A percentile compares a stretch with the other conserved stretches of the same genome.
These are phyloP conservation scores for Acanthochromis polyacanthus DNA, from an alignment of 2,113 vertebrate species.

Conservation along the genomic window DNA sequence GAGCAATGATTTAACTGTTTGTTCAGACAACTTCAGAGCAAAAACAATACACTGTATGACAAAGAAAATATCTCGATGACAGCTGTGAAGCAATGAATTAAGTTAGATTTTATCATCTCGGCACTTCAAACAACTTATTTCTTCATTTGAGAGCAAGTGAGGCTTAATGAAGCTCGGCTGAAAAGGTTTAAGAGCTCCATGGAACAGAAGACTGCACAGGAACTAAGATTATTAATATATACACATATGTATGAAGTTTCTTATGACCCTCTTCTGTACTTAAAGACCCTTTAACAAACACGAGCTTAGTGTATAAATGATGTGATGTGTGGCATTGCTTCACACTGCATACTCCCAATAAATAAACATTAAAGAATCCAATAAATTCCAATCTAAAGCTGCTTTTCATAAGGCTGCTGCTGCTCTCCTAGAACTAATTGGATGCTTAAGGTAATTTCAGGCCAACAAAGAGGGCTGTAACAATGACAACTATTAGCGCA, in stretches of 20 bases:
- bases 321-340: background rate
- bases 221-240: conserved; percentile 3
- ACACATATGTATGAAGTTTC: background rate
- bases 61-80: conserved; percentile 46
- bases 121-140: background rate
- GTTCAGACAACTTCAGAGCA: conserved; percentile 3
- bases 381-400: conserved; percentile 1
- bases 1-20: conserved; percentile 18
- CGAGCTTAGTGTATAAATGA: background rate
- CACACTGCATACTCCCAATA: background rate
- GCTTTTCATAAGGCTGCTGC: background rate
- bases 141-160: background rate
- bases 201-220: background rate
- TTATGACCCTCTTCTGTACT: too few relatives aligned
- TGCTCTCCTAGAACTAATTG: conserved; percentile 6
- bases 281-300: too few relatives aligned
- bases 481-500: background rate
- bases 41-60: background rate
- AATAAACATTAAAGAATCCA: background rate
- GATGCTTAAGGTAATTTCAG: conserved; percentile 13
- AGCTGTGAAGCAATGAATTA: conserved; percentile 32
- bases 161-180: conserved; percentile 1
- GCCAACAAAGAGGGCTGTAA: conserved; percentile 9
- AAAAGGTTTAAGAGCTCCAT: too few relatives aligned
- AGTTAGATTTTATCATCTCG: background rate